A percentile compares a stretch with the other conserved stretches of the same genome.
phyloP scores from a whole-genome alignment of 1,140 invertebrate species.

The Lethrus apterus region DNA sequence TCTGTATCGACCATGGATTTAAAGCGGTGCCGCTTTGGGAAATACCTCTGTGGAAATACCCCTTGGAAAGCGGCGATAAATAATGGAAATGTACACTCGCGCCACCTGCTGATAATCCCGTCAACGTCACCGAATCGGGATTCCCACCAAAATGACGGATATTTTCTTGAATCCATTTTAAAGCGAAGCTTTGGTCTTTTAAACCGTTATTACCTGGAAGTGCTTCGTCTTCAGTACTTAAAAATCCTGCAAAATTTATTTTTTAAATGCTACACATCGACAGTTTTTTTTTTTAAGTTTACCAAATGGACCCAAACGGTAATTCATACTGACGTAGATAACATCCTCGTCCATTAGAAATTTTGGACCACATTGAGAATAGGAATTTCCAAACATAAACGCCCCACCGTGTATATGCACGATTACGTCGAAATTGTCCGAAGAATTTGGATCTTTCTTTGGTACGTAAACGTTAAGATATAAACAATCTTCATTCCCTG shows the following conservation, averaged over 20 bases:
- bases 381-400: constrained; percentile 49
- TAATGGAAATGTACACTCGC: constrained; percentile 53
- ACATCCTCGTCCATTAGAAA: constrained; percentile 53
- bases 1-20: constrained; percentile 60
- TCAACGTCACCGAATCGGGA: constrained; percentile 44
- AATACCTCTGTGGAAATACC: constrained; percentile 61
- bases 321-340: constrained; percentile 56
- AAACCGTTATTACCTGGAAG: constrained; percentile 53
- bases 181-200: constrained; percentile 53
- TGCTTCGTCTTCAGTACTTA: constrained; percentile 48
- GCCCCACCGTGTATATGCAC: constrained; percentile 54
- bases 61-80: constrained; percentile 48
- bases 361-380: constrained; percentile 44
- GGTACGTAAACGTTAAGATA: constrained; percentile 19
- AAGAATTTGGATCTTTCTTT: constrained; percentile 33
- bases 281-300: constrained; percentile 5
- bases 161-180: constrained; percentile 53
- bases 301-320: constrained; percentile 55
- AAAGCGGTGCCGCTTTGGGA: constrained; percentile 71
- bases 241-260: constrained; percentile 41
- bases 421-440: constrained; percentile 44
- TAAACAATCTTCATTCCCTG: constrained; percentile 34
- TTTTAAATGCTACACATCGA: not conserved
- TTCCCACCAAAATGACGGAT: constrained; percentile 49
- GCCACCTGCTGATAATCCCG: constrained; percentile 48